A percentile compares a stretch with the other conserved stretches of the same genome.
Conservation (phyloP, 2,797 vertebrate species). For the Alfaro cultratus region DNA sequence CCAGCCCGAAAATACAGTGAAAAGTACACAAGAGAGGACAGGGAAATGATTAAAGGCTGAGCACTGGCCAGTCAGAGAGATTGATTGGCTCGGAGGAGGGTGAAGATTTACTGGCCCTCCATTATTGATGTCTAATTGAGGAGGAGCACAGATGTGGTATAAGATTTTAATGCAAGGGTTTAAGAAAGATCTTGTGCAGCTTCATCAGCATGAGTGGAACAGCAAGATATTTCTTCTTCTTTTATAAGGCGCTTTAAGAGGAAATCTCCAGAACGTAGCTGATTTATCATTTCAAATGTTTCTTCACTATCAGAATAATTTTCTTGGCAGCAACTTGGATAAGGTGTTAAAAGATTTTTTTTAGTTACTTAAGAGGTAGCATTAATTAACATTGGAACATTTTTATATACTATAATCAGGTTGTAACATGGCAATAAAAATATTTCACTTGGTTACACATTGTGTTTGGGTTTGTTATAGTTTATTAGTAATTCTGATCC, state of each 20-base stretch:
- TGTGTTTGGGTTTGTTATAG: not conserved
- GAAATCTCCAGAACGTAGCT: not conserved
- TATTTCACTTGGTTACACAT: not conserved
- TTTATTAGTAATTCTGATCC: not conserved
- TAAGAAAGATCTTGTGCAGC: constrained; percentile 14
- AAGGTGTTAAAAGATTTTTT: not conserved
- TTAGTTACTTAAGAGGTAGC: not conserved
- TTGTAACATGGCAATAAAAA: not conserved
- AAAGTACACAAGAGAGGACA: constrained; percentile 31
- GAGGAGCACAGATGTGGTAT: constrained; percentile 34
- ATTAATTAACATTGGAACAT: not conserved
- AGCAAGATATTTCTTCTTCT: constrained; percentile 9
- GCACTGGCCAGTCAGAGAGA: constrained; percentile 54
- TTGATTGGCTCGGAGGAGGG: constrained; percentile 68
- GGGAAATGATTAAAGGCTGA: constrained; percentile 36
- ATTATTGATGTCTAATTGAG: constrained; percentile 69
- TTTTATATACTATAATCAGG: not conserved
- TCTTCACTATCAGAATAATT: not conserved
- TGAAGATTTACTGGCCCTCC: constrained; percentile 71
- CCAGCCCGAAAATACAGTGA: constrained; percentile 38
- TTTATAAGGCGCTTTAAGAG: not conserved
- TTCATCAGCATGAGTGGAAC: not conserved
- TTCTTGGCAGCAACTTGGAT: not conserved
- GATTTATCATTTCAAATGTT: not conserved
- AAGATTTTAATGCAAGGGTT: constrained; percentile 38